Evolutionary conservation across 2,797 vertebrate species (phyloP).

Genomic region (Leucoraja ocellata): DNA sequence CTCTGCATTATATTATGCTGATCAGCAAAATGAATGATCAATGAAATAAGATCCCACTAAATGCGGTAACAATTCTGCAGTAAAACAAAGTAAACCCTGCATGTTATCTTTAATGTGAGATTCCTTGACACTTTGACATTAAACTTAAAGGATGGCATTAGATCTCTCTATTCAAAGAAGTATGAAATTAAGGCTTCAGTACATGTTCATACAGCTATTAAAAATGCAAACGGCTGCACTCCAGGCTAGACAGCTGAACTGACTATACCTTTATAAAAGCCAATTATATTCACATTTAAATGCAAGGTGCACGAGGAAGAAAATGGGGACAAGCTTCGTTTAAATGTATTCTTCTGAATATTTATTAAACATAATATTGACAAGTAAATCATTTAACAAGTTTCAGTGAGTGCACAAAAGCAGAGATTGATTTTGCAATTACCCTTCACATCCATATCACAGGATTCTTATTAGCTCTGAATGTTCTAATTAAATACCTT

Average conservation of each 20-base stretch:
- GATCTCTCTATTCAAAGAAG: constrained; percentile 68
- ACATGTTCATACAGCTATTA: constrained; percentile 76
- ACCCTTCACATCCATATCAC: constrained; percentile 44
- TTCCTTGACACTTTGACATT: constrained; percentile 68
- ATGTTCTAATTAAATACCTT: constrained; percentile 36
- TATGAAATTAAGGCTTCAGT: constrained; percentile 73
- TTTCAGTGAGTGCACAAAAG: constrained; percentile 76
- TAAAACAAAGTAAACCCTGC: constrained; percentile 51
- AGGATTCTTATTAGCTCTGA: constrained; percentile 29
- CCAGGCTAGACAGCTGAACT: constrained; percentile 76
- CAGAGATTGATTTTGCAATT: constrained; percentile 81
- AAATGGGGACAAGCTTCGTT: constrained; percentile 73
- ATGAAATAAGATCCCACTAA: constrained; percentile 1
- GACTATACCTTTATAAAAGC: constrained; percentile 69
- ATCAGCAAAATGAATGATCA: neutral
- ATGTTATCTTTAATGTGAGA: constrained; percentile 52
- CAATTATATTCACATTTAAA: constrained; percentile 81
- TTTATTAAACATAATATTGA: constrained; percentile 76
- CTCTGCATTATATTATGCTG: neutral
- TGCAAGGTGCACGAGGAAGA: constrained; percentile 71
- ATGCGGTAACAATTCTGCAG: constrained; percentile 24
- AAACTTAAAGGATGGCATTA: constrained; percentile 68
- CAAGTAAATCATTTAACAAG: constrained; percentile 74
- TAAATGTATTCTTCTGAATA: constrained; percentile 78
- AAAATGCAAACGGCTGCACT: constrained; percentile 72